A percentile compares a stretch with the other conserved stretches of the same genome.
Conservation (phyloP, 2,888 invertebrate species). For the Agrotis ipsilon region DNA sequence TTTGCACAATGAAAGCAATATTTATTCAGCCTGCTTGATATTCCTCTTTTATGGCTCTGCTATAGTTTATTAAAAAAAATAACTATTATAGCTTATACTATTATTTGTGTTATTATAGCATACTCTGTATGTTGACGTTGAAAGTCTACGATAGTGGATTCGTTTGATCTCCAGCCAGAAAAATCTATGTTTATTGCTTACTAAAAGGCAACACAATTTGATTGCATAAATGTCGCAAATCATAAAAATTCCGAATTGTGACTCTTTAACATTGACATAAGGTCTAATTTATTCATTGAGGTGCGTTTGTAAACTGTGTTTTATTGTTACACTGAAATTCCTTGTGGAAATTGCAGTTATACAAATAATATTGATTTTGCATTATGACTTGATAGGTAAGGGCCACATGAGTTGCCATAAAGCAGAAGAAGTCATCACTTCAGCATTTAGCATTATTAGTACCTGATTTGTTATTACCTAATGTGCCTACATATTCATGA, state of each 20-base stretch:
- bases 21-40: neutral
- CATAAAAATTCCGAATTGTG: neutral
- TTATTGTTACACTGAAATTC: neutral
- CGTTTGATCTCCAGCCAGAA: neutral
- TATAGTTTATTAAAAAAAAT: neutral
- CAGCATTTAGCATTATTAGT: neutral
- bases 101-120: neutral
- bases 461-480: conserved; percentile 2
- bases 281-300: neutral
- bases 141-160: neutral
- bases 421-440: neutral
- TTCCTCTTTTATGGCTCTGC: neutral
- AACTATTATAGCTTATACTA: neutral
- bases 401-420: neutral
- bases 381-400: neutral
- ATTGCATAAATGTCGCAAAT: conserved; percentile 5
- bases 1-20: neutral
- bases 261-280: neutral
- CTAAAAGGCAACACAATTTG: neutral
- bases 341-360: neutral
- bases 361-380: conserved; percentile 2
- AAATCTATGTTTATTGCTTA: conserved; percentile 1
- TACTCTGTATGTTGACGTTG: neutral
- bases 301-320: neutral
- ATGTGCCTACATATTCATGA: neutral